Evolutionary conservation across 2,888 invertebrate species (phyloP).

Genomic region (Achlya flavicornis): DNA sequence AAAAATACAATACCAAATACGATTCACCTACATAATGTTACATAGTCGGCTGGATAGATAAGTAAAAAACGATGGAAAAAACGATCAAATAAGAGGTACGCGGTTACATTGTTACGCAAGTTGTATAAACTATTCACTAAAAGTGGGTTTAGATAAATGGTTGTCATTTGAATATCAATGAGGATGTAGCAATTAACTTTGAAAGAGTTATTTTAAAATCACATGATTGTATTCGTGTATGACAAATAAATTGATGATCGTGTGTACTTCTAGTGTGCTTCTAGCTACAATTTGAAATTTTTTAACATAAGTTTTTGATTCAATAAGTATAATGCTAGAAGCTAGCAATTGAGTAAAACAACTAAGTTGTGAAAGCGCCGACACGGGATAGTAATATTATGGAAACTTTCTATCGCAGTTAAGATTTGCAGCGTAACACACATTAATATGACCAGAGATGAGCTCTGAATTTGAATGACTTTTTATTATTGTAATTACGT

Average conservation of each 20-base stretch:
- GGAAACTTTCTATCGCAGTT: constrained; percentile 57
- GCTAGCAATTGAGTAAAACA: constrained; percentile 46
- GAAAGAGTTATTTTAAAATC: neutral
- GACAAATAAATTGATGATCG: neutral
- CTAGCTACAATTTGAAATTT: neutral
- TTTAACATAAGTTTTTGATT: too few relatives aligned
- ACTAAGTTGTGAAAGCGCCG: constrained; percentile 58
- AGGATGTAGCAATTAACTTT: neutral
- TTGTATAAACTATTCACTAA: constrained; percentile 6
- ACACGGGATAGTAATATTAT: constrained; percentile 47
- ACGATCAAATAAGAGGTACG: constrained; percentile 6
- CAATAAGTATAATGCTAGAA: constrained; percentile 22
- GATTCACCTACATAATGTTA: constrained; percentile 6
- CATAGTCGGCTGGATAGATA: neutral
- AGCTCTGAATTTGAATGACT: constrained; percentile 23
- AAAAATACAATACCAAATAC: constrained; percentile 4
- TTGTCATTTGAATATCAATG: constrained; percentile 10
- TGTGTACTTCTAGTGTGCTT: too few relatives aligned
- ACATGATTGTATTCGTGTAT: neutral
- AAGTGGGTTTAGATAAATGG: constrained; percentile 10
- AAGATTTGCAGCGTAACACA: constrained; percentile 46
- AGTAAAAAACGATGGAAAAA: neutral
- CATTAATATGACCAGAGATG: constrained; percentile 28
- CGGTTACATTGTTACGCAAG: constrained; percentile 8
- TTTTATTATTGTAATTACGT: constrained; percentile 33